A percentile compares a stretch with the other conserved stretches of the same genome.
Evolutionary conservation across 2,113 vertebrate species (phyloP).

Genomic region (Shinisaurus crocodilurus): DNA sequence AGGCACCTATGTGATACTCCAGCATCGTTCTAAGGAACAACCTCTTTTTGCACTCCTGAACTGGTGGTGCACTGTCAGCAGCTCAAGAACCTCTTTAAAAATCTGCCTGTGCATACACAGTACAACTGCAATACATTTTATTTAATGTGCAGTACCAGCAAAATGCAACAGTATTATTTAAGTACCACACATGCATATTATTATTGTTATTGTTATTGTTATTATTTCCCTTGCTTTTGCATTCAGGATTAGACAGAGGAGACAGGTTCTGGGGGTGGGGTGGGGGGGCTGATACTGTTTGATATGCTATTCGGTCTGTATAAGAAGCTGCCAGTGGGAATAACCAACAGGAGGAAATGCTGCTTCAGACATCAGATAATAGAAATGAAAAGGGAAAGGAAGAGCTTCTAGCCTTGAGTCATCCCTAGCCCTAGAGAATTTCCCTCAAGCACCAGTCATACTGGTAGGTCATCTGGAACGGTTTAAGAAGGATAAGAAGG

Average conservation of each 20-base stretch:
- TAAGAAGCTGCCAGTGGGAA: not conserved
- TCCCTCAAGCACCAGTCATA: not conserved
- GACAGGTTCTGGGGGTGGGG: not conserved
- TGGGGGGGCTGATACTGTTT: not conserved
- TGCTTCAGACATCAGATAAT: not conserved
- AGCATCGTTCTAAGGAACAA: not conserved
- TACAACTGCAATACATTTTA: not conserved
- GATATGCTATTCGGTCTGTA: not conserved
- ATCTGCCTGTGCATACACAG: not conserved
- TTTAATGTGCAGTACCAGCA: not conserved
- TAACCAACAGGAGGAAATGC: conserved; percentile 18
- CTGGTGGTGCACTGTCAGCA: too few relatives aligned
- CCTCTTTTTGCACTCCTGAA: not conserved
- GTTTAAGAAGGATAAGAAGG: not conserved
- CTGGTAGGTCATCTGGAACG: not conserved
- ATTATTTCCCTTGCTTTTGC: not conserved
- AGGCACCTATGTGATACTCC: too few relatives aligned
- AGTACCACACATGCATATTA: too few relatives aligned
- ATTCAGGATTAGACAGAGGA: not conserved
- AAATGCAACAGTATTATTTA: not conserved
- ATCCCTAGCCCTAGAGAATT: not conserved
- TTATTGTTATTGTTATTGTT: too few relatives aligned
- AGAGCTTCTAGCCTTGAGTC: not conserved
- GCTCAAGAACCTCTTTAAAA: too few relatives aligned
- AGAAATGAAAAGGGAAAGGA: not conserved